Percentiles rank a stretch among this genome's conserved stretches.
Conservation (phyloP, 2,797 vertebrate genomes). For the Spea hammondii region DNA sequence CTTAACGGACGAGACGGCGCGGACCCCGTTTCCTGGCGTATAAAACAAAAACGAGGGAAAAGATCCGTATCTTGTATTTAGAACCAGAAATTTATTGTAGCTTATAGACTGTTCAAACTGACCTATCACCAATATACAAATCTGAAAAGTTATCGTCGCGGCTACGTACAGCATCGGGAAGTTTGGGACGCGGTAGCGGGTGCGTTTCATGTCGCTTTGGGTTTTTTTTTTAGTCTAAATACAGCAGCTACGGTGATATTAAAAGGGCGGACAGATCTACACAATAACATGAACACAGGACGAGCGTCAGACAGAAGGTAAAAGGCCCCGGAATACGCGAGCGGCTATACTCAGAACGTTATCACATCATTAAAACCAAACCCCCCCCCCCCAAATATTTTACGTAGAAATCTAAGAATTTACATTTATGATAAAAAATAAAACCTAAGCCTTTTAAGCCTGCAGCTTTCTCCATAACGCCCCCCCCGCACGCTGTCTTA, state of each 20-base stretch:
- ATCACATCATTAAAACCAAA: constrained; percentile 63
- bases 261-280: constrained; percentile 79
- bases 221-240: constrained; percentile 68
- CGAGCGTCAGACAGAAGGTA: constrained; percentile 72
- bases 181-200: constrained; percentile 74
- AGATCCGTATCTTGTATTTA: constrained; percentile 49
- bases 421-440: constrained; percentile 59
- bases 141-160: constrained; percentile 71
- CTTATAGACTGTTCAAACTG: constrained; percentile 73
- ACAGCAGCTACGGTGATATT: constrained; percentile 86
- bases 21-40: no score
- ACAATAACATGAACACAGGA: constrained; percentile 85
- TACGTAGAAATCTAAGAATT: constrained; percentile 73
- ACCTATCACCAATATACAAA: constrained; percentile 83
- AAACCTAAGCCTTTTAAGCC: constrained; percentile 55
- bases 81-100: constrained; percentile 80
- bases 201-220: constrained; percentile 65
- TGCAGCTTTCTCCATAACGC: constrained; percentile 23
- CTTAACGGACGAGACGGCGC: no score
- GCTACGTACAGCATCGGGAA: constrained; percentile 71
- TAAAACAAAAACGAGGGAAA: no score
- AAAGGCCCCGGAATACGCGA: constrained; percentile 74
- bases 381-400: constrained; percentile 51
- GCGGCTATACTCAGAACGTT: constrained; percentile 69
- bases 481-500: no score